A percentile compares a stretch with the other conserved stretches of the same genome.
Evolutionary conservation across 2,113 vertebrate genomes (phyloP).

Genomic region (Rhinichthys klamathensis): DNA sequence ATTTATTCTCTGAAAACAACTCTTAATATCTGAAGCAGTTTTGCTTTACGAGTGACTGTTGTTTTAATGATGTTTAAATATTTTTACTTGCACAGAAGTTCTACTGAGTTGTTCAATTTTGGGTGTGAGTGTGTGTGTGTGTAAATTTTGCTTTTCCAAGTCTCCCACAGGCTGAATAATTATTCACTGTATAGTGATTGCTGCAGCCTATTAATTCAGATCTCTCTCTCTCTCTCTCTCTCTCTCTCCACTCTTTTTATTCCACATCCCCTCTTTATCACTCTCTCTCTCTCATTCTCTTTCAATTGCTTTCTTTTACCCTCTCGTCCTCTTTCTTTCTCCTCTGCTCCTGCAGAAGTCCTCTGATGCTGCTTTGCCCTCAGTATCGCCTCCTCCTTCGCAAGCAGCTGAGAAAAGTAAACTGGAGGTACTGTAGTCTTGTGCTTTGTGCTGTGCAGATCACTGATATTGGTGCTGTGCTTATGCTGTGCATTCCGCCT

Average conservation of each 20-base stretch:
- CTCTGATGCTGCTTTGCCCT: constrained; percentile 84
- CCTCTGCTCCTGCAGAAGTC: constrained; percentile 78
- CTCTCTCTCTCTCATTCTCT: constrained; percentile 45
- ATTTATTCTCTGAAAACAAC: not conserved
- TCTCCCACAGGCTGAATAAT: constrained; percentile 42
- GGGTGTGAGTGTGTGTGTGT: not conserved
- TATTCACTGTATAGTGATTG: constrained; percentile 25
- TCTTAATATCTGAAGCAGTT: not conserved
- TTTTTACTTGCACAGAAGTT: not conserved
- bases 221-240: constrained; percentile 41
- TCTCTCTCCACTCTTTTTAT: constrained; percentile 65
- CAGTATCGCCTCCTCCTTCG: constrained; percentile 84
- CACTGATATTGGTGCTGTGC: constrained; percentile 23
- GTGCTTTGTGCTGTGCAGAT: constrained; percentile 24
- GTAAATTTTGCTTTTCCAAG: constrained; percentile 33
- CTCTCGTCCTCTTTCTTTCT: constrained; percentile 58
- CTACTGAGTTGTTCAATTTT: not conserved
- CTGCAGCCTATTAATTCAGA: constrained; percentile 59
- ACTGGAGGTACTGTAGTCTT: constrained; percentile 81
- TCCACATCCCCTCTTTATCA: constrained; percentile 54
- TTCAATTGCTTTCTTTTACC: constrained; percentile 56
- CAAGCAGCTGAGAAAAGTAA: constrained; percentile 90
- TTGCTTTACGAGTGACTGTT: not conserved
- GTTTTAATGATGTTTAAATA: not conserved
- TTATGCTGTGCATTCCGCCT: not conserved